Evolutionary conservation across 1,140 invertebrate genomes (phyloP).

Genomic region (Drosophila navojoa): DNA sequence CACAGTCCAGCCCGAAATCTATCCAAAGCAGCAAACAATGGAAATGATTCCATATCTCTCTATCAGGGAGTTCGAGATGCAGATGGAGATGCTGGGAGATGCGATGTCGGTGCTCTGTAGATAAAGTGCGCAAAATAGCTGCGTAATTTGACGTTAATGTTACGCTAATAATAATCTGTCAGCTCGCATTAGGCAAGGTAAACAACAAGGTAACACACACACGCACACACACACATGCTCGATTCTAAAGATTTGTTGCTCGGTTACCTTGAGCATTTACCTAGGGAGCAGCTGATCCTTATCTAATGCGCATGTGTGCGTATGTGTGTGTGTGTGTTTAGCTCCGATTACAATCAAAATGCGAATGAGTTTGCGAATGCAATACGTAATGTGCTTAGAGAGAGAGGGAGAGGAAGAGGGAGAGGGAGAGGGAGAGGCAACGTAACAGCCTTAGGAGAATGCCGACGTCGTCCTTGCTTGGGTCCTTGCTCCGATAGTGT

Average conservation of each 20-base stretch:
- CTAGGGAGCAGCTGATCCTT: constrained; percentile 58
- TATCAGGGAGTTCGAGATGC: background rate
- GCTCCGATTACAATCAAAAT: constrained; percentile 63
- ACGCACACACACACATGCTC: constrained; percentile 4
- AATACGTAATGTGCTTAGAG: constrained; percentile 65
- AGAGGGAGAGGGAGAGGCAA: constrained; percentile 18
- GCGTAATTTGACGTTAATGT: constrained; percentile 83
- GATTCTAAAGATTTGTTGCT: constrained; percentile 18
- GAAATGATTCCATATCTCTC: background rate
- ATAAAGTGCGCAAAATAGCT: constrained; percentile 81
- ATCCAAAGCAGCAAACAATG: constrained; percentile 2
- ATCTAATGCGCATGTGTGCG: constrained; percentile 29
- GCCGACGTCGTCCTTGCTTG: constrained; percentile 5
- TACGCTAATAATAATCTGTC: constrained; percentile 84
- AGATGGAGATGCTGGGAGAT: constrained; percentile 22
- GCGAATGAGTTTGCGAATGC: constrained; percentile 36
- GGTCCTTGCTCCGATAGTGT: background rate
- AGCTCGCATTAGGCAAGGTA: constrained; percentile 63
- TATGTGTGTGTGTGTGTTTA: constrained; percentile 29
- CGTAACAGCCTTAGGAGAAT: constrained; percentile 31
- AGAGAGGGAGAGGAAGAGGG: too few relatives aligned
- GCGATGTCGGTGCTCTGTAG: constrained; percentile 26
- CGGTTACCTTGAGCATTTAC: background rate
- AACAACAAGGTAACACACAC: constrained; percentile 19
- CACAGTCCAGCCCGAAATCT: constrained; percentile 1